Evolutionary conservation across 2,113 vertebrate genomes (phyloP), one percentile per base, ranked within the genome.

Genomic region (Halcyon malimbica): DNA sequence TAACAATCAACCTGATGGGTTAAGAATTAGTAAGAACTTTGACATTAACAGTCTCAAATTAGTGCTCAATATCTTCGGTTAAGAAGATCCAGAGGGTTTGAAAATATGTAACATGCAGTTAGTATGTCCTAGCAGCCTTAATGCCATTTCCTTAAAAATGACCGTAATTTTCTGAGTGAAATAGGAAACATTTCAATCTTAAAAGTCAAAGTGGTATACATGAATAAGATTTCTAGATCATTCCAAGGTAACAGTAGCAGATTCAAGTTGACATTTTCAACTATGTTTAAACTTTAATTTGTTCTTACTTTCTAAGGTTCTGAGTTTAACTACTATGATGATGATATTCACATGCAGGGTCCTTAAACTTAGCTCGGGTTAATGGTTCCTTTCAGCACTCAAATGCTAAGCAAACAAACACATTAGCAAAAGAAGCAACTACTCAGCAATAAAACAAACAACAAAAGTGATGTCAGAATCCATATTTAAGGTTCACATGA

Each of bases 291-390:
- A 86, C 18, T 73, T 86, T n/a, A 78, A 60, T 64, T 86, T 86
- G 37, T n/a, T 93, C 68, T 88, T 70, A 50, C 19, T 90, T 86
- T 90, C 70, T 51, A 70, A 21, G 46, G 51, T 39, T 87, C 16
- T 31, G 69, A 92, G 31, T 57, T 83, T 77, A 93, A 89, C 59
- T 78, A 35, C 80, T 75, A 86, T 54, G n/a, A 90, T 90, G 90
- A 60, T 37, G 75, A 51, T 8, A 70, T 78, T 84, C 73, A 71
- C 76, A 83, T 81, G 83, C 37, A 51, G 89, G 18, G 19, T 74
- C 51, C 35, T 77, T 54, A 81, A 68, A 39, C 42, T 81, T 71
- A 64, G 35, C 13, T 79, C 60, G 70, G 26, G 25, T 74, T 86
- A 77, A 87, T 41, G 20, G 74, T 81, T 86, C 64, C 63, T 86